Evolutionary conservation across 2,888 invertebrate species (phyloP).

Genomic region (Acanthosepion pharaonis): DNA sequence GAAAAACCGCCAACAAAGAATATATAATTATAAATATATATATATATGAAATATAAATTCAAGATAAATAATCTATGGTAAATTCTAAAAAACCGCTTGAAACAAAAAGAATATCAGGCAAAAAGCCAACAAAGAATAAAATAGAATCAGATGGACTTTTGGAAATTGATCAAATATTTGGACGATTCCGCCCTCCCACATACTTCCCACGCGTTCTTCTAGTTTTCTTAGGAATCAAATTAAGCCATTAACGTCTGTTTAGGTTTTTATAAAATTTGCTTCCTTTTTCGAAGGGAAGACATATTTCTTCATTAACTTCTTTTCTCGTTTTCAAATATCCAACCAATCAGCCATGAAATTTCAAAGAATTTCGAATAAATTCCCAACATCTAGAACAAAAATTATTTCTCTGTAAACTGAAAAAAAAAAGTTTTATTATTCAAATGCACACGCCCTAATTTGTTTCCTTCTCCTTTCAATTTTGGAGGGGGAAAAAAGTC

Average conservation of each 20-base stretch:
- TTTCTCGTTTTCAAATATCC: not conserved
- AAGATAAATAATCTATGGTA: too few relatives aligned
- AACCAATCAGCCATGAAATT: too few relatives aligned
- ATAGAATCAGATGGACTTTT: not conserved
- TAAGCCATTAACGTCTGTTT: not conserved
- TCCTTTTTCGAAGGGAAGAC: not conserved
- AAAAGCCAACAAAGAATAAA: not conserved
- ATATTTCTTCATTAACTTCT: not conserved
- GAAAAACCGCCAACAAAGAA: too few relatives aligned
- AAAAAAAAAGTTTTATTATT: not conserved
- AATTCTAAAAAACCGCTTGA: too few relatives aligned
- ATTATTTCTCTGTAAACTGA: not conserved
- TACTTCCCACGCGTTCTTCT: not conserved
- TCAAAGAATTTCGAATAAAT: not conserved
- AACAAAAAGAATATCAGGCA: too few relatives aligned
- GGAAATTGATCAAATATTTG: not conserved
- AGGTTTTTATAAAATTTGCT: too few relatives aligned
- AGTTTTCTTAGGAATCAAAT: not conserved
- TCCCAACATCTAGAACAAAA: not conserved
- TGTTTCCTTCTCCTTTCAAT: not conserved
- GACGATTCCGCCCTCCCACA: not conserved
- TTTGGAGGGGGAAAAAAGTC: not conserved
- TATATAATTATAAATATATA: not conserved
- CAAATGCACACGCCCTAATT: not conserved
- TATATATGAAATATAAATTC: not conserved